Conservation (phyloP, 2,888 invertebrate genomes). For the Luperina nickerlii region DNA sequence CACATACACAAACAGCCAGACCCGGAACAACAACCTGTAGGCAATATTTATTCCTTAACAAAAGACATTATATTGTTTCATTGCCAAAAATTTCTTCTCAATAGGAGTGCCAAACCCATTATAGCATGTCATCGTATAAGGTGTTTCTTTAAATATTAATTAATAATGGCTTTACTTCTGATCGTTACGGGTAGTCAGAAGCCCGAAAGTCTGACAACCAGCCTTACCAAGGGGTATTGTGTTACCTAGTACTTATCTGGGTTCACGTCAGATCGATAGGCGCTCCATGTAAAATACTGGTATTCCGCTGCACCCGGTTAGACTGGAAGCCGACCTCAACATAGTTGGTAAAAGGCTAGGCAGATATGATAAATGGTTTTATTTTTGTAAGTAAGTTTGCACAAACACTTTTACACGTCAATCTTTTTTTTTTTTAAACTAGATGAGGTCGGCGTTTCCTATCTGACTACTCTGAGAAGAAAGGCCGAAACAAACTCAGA, state of each 20-base stretch:
- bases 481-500: too few species aligned
- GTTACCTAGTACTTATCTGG: background rate
- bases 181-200: background rate
- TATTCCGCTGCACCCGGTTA: background rate
- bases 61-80: background rate
- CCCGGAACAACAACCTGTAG: too few species aligned
- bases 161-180: background rate
- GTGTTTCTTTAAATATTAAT: background rate
- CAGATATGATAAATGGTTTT: too few species aligned
- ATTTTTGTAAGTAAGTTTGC: too few species aligned
- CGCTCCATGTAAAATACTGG: background rate
- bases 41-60: background rate
- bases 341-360: background rate
- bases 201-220: background rate
- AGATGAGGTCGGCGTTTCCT: too few species aligned
- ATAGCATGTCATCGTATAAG: constrained; percentile 18
- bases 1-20: too few species aligned
- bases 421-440: too few species aligned
- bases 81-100: constrained; percentile 37
- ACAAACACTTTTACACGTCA: too few species aligned
- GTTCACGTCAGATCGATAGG: background rate
- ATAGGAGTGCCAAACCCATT: constrained; percentile 27
- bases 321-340: background rate
- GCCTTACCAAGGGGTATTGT: background rate
- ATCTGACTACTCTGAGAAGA: too few species aligned